These are phyloP conservation scores for Neotragus moschatus DNA, from an alignment of 2,113 vertebrate species.

Conservation along the genomic window DNA sequence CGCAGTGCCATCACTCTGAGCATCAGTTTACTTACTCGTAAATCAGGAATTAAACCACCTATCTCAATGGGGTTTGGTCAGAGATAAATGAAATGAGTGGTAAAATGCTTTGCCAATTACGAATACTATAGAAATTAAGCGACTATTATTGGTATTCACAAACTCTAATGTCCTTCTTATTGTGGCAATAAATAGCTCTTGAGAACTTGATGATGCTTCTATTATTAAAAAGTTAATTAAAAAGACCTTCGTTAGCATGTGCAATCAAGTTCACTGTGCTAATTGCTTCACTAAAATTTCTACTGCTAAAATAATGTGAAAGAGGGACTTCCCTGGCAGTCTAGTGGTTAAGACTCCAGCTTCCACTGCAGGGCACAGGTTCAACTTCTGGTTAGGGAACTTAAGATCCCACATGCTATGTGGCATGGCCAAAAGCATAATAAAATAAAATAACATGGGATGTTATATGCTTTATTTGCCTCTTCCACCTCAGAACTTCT, in stretches of 20 bases:
- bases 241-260: background rate
- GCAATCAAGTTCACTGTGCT: conserved; percentile 11
- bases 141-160: background rate
- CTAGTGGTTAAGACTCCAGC: background rate
- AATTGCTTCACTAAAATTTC: background rate
- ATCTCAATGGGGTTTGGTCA: background rate
- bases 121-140: background rate
- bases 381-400: background rate
- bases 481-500: background rate
- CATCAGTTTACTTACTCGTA: background rate
- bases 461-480: background rate
- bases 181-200: background rate
- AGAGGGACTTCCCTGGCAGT: background rate
- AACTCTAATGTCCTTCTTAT: background rate
- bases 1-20: background rate
- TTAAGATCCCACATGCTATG: background rate
- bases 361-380: background rate
- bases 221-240: conserved; percentile 46
- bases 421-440: background rate
- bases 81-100: background rate
- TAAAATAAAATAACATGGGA: background rate
- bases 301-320: background rate
- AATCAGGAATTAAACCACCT: background rate
- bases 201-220: background rate
- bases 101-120: background rate